Conservation (phyloP, 37 sponge, comb jelly and placozoan species). For the Theonella swinhoei region DNA sequence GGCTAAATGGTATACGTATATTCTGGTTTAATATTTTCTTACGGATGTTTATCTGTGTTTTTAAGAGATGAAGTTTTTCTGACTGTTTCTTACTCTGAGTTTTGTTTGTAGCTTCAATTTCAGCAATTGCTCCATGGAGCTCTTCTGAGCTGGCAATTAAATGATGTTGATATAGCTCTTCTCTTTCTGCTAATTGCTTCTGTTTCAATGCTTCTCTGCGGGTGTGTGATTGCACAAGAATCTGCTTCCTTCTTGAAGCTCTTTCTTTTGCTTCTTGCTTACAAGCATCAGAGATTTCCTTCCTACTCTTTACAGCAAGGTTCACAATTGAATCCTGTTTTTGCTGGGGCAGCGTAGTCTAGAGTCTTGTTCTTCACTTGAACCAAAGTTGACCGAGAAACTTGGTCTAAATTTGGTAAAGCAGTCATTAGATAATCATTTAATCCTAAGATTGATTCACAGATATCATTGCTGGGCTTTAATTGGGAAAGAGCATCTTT, state of each 20-base stretch:
- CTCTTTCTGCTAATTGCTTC: constrained; percentile 20
- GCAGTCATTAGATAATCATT: too few species aligned
- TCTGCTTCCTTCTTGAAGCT: constrained; percentile 10
- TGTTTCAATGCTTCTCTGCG: constrained; percentile 9
- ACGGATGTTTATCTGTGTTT: constrained; percentile 23
- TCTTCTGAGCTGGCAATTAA: constrained; percentile 25
- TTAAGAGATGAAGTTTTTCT: not conserved
- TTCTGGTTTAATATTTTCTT: constrained; percentile 29
- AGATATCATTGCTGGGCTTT: constrained; percentile 41
- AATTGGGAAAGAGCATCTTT: not conserved
- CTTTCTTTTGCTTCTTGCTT: not conserved
- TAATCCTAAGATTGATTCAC: too few species aligned
- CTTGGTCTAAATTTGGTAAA: constrained; percentile 15
- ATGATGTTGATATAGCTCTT: constrained; percentile 18
- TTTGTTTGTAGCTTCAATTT: not conserved
- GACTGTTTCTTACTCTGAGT: not conserved
- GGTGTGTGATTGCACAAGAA: not conserved
- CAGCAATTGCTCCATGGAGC: constrained; percentile 8
- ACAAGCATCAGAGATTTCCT: not conserved
- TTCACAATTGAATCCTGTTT: not conserved
- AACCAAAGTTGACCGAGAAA: constrained; percentile 11
- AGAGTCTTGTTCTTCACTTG: constrained; percentile 13
- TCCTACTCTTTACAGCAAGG: not conserved
- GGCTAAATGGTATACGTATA: constrained; percentile 15
- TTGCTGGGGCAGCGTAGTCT: not conserved